Conservation (phyloP, 2,888 invertebrate species). For the Incurvaria masculella region DNA sequence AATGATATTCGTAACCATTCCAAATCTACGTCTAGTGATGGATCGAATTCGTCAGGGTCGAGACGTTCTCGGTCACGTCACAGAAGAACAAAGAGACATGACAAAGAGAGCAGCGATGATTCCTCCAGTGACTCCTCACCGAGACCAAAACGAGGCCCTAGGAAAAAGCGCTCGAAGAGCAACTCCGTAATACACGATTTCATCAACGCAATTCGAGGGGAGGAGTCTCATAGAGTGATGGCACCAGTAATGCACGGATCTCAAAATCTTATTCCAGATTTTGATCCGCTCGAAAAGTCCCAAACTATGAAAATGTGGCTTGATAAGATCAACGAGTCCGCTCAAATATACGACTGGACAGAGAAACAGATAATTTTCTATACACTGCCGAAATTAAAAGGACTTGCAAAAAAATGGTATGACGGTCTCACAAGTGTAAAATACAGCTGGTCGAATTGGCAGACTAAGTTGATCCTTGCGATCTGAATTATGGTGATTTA, state of each 20-base stretch:
- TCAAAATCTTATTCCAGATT: not conserved
- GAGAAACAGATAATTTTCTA: conserved; percentile 6
- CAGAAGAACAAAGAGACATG: too few relatives aligned
- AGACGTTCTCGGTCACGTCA: too few relatives aligned
- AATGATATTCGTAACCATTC: too few relatives aligned
- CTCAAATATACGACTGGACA: conserved; percentile 1
- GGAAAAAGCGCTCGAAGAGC: too few relatives aligned
- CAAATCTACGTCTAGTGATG: too few relatives aligned
- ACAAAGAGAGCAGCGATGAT: too few relatives aligned
- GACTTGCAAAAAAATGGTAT: conserved; percentile 8
- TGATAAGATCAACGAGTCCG: conserved; percentile 3
- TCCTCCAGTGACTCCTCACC: too few relatives aligned
- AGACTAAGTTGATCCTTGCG: conserved; percentile 12
- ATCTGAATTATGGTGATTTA: conserved; percentile 12
- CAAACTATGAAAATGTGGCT: conserved; percentile 4
- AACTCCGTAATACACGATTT: too few relatives aligned
- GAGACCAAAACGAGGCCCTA: too few relatives aligned
- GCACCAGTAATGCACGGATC: not conserved
- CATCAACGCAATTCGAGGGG: too few relatives aligned
- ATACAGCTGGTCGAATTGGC: conserved; percentile 14
- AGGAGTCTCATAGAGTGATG: too few relatives aligned
- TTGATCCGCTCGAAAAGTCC: not conserved
- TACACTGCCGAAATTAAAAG: conserved; percentile 6
- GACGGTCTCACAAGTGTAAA: conserved; percentile 3
- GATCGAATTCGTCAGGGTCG: too few relatives aligned